phyloP scores from a whole-genome alignment of 2,888 invertebrate species.

The Eremobia ochroleuca region DNA sequence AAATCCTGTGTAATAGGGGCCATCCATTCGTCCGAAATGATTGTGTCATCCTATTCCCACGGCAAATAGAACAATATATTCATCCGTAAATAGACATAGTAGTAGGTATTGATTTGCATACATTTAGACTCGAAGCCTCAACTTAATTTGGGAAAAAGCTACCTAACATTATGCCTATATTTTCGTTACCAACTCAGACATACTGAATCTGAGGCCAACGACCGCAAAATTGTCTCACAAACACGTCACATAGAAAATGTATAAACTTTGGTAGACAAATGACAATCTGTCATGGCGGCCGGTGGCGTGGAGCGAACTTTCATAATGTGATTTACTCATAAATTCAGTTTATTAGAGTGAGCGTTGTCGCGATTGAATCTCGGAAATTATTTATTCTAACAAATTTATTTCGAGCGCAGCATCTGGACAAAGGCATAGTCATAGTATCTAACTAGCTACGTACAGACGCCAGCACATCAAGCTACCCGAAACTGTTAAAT shows the following conservation, averaged over 20 bases:
- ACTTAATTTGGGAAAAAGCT: conserved; percentile 18
- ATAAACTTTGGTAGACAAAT: conserved; percentile 25
- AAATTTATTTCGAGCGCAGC: background rate
- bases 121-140: conserved; percentile 6
- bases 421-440: background rate
- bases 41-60: background rate
- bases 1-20: too few species aligned
- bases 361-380: background rate
- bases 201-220: conserved; percentile 1
- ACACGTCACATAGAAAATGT: conserved; percentile 23
- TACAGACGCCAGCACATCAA: too few species aligned
- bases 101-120: conserved; percentile 16
- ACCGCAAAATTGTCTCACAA: conserved; percentile 14
- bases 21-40: too few species aligned
- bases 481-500: too few species aligned
- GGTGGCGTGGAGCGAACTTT: conserved; percentile 12
- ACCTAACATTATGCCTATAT: background rate
- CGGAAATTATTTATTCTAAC: background rate
- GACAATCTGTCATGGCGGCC: conserved; percentile 33
- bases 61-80: conserved; percentile 15
- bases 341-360: conserved; percentile 10
- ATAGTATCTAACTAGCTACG: too few species aligned
- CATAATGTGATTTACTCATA: conserved; percentile 10
- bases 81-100: background rate
- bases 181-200: background rate